Base-by-base conservation (phyloP, 2,113 vertebrate species). In the Mus pahari region DNA sequence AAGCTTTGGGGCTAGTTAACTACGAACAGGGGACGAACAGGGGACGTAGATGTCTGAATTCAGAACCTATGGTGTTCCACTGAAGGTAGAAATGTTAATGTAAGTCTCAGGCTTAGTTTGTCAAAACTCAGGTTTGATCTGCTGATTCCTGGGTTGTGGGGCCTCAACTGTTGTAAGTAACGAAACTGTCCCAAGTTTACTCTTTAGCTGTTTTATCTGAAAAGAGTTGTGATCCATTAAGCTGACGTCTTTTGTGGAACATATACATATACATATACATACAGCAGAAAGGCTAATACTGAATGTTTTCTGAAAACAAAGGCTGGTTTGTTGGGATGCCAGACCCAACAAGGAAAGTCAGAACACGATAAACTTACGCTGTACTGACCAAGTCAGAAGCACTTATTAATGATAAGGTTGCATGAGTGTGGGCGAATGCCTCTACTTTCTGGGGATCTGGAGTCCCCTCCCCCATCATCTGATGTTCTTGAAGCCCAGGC, bases 281-380 rank as follows among this genome's bases (percentile, higher is more conserved):
- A 33, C 31, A 39, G n/a, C 33, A 70, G 45, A 26, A 89, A 50
- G 50, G 3, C 73, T 87, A 75, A 70, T 95, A 92, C 92, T 95
- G 92, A 92, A 39, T 62, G 0, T 95, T 42, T 66, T 95, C 20
- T 74, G 64, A 68, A 95, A 94, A 96, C 88, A 94, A 90, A 92
- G 79, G 1, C 9, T 77, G 89, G 70, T 94, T 95, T 95, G 87
- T 97, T 94, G 66, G 58, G 86, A 39, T 89, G 60, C 83, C 83
- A 94, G 92, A 91, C 71, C 92, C 87, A 92, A 77, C 68, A 94
- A 96, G 64, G 82, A 92, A 91, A 95, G 91, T 81, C 94, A 74
- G 64, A 84, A 71, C 50, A 89, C 68, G 86, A 60, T 81, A 95
- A 90, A 55, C 58, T 66, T 0, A 0, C n/a, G 71, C n/a, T 89